Percentiles rank a stretch among this genome's conserved stretches.
These are phyloP conservation scores for Galeruca laticollis DNA, from an alignment of 2,888 invertebrate species.

Conservation along the genomic window DNA sequence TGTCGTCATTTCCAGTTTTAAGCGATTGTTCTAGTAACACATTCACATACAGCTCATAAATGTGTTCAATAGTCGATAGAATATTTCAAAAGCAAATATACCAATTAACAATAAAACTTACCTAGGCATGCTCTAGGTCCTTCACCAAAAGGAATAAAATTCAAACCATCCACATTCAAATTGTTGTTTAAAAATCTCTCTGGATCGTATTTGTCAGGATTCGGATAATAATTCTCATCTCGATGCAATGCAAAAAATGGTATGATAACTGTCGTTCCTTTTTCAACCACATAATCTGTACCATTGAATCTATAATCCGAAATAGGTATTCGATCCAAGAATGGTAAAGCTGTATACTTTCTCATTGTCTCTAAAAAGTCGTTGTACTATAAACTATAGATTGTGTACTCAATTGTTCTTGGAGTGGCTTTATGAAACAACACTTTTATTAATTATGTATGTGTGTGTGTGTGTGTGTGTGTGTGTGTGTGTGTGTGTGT, in stretches of 20 bases:
- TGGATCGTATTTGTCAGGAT: slow-evolving; percentile 51
- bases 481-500: no score
- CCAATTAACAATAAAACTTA: not conserved
- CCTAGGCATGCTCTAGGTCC: slow-evolving; percentile 41
- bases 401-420: no score
- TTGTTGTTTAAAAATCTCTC: slow-evolving; percentile 52
- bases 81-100: no score
- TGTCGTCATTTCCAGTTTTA: no score
- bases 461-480: no score
- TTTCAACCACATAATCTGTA: slow-evolving; percentile 55
- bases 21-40: no score
- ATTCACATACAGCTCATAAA: no score
- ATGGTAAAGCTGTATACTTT: slow-evolving; percentile 38
- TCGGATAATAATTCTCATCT: slow-evolving; percentile 37
- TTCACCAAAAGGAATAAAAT: slow-evolving; percentile 55
- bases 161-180: slow-evolving; percentile 43
- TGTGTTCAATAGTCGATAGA: no score
- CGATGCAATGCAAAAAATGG: slow-evolving; percentile 32
- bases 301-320: slow-evolving; percentile 56
- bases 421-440: no score
- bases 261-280: slow-evolving; percentile 33
- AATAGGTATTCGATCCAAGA: slow-evolving; percentile 48
- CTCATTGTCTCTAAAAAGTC: slow-evolving; percentile 47
- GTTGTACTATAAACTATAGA: slow-evolving; percentile 48
- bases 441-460: no score